Conservation (phyloP, 2,797 vertebrate genomes). For the Tragopan temminckii region DNA sequence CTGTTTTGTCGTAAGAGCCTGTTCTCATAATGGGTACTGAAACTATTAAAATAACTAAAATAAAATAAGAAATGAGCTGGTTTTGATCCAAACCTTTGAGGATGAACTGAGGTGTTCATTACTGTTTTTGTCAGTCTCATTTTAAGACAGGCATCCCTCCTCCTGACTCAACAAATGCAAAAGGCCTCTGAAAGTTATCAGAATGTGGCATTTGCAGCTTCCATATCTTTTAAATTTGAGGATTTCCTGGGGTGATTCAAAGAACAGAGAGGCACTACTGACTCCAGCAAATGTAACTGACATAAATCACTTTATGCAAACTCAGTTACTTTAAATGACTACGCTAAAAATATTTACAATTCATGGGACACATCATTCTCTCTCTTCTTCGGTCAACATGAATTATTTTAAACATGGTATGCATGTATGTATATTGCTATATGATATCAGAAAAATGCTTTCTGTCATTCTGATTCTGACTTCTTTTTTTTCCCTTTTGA, state of each 20-base stretch:
- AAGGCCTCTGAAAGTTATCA: background rate
- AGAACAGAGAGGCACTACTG: background rate
- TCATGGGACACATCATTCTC: background rate
- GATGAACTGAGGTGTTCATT: background rate
- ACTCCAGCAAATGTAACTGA: background rate
- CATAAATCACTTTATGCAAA: background rate
- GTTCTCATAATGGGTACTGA: background rate
- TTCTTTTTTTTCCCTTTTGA: background rate
- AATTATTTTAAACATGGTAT: background rate
- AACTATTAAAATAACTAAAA: background rate
- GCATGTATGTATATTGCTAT: fast-evolving
- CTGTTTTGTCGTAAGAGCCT: background rate
- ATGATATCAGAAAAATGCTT: background rate
- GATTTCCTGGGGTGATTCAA: background rate
- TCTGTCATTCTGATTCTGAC: background rate
- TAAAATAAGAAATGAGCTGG: background rate
- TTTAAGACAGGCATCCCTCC: background rate
- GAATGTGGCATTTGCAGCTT: background rate
- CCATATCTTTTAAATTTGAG: background rate
- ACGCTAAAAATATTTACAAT: background rate
- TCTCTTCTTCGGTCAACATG: background rate
- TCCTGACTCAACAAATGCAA: background rate
- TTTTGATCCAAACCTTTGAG: background rate
- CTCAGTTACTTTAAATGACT: background rate
- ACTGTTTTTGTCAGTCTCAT: background rate